These are phyloP conservation scores for Temnothorax ravouxi DNA, from an alignment of 2,888 invertebrate genomes.

Conservation along the genomic window DNA sequence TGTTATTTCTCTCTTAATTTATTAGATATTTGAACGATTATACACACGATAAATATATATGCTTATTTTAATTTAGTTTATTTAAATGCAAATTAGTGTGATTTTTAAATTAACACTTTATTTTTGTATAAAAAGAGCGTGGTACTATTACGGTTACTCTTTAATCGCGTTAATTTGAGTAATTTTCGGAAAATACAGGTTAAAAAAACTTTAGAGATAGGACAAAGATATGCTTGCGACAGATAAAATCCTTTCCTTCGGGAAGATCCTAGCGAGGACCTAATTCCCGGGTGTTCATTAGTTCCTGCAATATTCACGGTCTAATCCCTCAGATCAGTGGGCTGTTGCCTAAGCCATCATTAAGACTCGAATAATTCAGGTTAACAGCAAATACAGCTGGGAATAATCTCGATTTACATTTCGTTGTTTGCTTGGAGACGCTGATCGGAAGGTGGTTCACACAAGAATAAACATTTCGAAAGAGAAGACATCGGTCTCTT, in stretches of 20 bases:
- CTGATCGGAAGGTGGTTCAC: conserved; percentile 66
- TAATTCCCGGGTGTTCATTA: conserved; percentile 85
- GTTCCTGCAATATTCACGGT: conserved; percentile 85
- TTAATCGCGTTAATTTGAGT: neutral
- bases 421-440: conserved; percentile 79
- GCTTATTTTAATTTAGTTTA: neutral
- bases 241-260: conserved; percentile 70
- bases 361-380: conserved; percentile 87
- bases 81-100: neutral
- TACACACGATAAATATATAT: neutral
- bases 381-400: conserved; percentile 83
- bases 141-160: neutral
- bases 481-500: conserved; percentile 73
- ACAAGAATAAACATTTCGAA: conserved; percentile 82
- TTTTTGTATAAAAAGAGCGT: neutral
- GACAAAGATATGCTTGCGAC: conserved; percentile 18
- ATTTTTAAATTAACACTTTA: neutral
- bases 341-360: conserved; percentile 85
- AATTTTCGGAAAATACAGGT: neutral
- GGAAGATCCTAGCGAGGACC: conserved; percentile 76
- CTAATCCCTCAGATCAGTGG: conserved; percentile 86
- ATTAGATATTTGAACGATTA: neutral
- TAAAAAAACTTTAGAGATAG: neutral
- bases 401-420: conserved; percentile 86
- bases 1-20: neutral